These are phyloP conservation scores for Troides aeacus DNA, from an alignment of 2,888 invertebrate genomes.

Conservation along the genomic window DNA sequence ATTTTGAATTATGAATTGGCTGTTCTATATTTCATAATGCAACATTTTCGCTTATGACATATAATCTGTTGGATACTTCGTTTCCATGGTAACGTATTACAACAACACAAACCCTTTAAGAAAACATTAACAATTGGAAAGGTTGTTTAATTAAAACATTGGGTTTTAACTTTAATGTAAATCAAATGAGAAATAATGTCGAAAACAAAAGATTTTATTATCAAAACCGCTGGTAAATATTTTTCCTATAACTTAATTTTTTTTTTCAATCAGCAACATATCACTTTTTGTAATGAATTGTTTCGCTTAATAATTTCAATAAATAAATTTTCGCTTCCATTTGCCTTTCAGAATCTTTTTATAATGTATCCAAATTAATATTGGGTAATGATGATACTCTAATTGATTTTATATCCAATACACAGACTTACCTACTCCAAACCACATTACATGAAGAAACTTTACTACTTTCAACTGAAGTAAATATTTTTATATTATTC, in stretches of 20 bases:
- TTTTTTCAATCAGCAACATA: not conserved
- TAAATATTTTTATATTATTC: not conserved
- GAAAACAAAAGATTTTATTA: slow-evolving; percentile 3
- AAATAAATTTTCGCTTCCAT: not conserved
- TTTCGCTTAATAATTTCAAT: not conserved
- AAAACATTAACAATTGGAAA: not conserved
- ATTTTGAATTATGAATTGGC: too few species aligned
- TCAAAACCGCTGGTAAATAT: slow-evolving; percentile 35
- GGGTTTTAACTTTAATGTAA: not conserved
- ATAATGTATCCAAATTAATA: slow-evolving; percentile 44
- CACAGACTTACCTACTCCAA: slow-evolving; percentile 62
- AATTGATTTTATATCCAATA: slow-evolving; percentile 63
- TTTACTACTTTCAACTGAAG: slow-evolving; percentile 40
- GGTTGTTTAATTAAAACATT: not conserved
- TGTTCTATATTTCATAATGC: too few species aligned
- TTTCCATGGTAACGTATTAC: not conserved
- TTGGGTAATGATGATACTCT: slow-evolving; percentile 52
- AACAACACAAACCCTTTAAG: not conserved
- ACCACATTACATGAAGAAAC: slow-evolving; percentile 44
- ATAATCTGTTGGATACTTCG: too few species aligned
- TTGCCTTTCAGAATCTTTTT: slow-evolving; percentile 56
- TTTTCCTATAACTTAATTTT: not conserved
- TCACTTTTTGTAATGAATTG: not conserved
- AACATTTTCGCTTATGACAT: too few species aligned
- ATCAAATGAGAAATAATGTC: slow-evolving; percentile 10